Conservation (phyloP, 1,140 invertebrate species). For the Cherax destructor region DNA sequence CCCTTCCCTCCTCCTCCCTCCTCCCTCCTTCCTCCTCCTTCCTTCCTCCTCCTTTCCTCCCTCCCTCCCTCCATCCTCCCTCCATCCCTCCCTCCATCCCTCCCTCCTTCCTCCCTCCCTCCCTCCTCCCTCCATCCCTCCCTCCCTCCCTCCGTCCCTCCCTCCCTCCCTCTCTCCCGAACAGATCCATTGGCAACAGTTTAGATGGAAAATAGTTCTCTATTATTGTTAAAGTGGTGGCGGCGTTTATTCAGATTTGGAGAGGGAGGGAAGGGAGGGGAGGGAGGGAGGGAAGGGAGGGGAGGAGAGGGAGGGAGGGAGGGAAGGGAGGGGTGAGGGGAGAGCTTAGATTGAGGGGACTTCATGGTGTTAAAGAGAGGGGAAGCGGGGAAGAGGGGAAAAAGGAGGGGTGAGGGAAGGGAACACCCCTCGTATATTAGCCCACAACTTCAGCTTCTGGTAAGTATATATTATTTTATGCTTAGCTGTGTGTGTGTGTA, state of each 20-base stretch:
- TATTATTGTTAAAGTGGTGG: conserved; percentile 39
- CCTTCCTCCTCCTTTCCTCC: background rate
- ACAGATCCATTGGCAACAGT: conserved; percentile 4
- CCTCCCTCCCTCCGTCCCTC: background rate
- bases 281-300: background rate
- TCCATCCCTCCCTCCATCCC: background rate
- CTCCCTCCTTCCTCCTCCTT: background rate
- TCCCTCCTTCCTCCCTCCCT: background rate
- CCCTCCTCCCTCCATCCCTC: too few species aligned
- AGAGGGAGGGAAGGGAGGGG: background rate
- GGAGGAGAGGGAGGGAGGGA: background rate
- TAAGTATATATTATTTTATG: background rate
- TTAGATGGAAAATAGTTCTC: conserved; percentile 32
- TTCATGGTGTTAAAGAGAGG: background rate
- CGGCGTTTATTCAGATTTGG: conserved; percentile 18
- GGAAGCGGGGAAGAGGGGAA: too few species aligned
- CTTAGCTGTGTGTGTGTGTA: background rate
- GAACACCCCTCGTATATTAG: background rate
- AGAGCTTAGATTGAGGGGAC: background rate
- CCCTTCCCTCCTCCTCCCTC: too few species aligned
- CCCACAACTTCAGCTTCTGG: background rate
- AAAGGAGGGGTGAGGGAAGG: too few species aligned
- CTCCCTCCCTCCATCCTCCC: background rate
- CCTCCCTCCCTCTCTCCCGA: background rate
- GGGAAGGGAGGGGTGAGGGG: background rate